phyloP scores from a whole-genome alignment of 2,888 invertebrate genomes.

The Tipula lateralis region DNA sequence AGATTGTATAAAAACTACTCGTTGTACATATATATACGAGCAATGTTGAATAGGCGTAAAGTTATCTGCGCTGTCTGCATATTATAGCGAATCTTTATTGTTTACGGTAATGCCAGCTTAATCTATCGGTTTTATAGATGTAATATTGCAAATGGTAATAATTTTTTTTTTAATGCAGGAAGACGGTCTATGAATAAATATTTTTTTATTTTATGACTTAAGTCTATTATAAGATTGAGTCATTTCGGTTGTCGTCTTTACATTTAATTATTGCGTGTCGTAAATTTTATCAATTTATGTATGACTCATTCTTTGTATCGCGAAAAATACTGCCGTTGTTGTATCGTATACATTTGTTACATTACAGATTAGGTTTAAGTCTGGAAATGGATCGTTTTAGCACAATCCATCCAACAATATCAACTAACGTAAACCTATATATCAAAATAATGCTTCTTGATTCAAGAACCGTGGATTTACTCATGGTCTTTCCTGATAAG shows the following conservation, averaged over 20 bases:
- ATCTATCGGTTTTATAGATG: background rate
- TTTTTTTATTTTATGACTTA: background rate
- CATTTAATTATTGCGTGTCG: background rate
- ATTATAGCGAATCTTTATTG: background rate
- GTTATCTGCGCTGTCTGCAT: background rate
- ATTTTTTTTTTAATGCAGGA: background rate
- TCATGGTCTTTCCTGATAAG: too few species aligned
- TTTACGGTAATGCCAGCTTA: background rate
- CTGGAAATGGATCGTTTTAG: too few species aligned
- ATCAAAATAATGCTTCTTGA: too few species aligned
- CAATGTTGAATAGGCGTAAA: background rate
- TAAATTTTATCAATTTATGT: background rate
- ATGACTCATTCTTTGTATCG: too few species aligned
- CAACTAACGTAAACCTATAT: too few species aligned
- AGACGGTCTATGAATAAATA: background rate
- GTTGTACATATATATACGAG: background rate
- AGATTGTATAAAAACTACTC: background rate
- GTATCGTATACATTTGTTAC: too few species aligned
- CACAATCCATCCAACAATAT: too few species aligned
- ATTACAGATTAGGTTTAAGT: too few species aligned
- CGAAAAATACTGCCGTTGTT: too few species aligned
- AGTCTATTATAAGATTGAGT: background rate
- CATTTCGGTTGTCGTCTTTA: background rate
- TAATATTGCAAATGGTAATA: background rate
- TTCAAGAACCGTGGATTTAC: too few species aligned